Percentiles rank a stretch among this genome's conserved stretches.
These are phyloP conservation scores for Potamarius usumacintae DNA, from an alignment of 2,113 vertebrate species.

Conservation along the genomic window DNA sequence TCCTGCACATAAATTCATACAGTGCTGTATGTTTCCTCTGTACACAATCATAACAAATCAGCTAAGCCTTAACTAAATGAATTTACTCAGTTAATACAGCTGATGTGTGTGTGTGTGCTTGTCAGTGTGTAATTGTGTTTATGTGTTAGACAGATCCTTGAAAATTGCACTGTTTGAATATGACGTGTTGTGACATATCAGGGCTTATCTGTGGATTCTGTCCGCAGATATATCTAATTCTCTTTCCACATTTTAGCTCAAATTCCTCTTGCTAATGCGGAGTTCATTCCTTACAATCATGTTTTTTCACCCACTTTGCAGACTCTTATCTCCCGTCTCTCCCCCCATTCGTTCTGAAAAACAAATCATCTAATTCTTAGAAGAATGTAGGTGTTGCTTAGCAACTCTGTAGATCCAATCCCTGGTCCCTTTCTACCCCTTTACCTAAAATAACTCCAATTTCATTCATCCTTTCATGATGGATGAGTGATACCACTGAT, in stretches of 20 bases:
- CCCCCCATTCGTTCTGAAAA: background rate
- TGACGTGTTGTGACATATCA: no score
- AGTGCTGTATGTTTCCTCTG: background rate
- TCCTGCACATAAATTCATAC: background rate
- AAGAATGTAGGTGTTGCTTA: background rate
- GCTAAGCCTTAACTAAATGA: background rate
- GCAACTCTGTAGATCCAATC: background rate
- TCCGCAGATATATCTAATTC: background rate
- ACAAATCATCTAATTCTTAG: background rate
- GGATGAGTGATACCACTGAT: no score
- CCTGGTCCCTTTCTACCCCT: background rate
- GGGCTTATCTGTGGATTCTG: background rate
- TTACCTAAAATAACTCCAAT: background rate
- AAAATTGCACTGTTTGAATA: no score
- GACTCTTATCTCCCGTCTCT: background rate
- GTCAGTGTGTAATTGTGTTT: background rate
- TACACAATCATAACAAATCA: background rate
- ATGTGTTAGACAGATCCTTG: background rate
- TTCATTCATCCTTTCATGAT: background rate
- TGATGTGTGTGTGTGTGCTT: background rate
- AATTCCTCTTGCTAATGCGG: background rate
- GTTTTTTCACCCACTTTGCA: background rate
- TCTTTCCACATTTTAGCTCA: background rate
- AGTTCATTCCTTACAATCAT: background rate
- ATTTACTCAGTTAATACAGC: background rate